Evolutionary conservation across 2,888 invertebrate species (phyloP).

Genomic region (Heliconius sara): DNA sequence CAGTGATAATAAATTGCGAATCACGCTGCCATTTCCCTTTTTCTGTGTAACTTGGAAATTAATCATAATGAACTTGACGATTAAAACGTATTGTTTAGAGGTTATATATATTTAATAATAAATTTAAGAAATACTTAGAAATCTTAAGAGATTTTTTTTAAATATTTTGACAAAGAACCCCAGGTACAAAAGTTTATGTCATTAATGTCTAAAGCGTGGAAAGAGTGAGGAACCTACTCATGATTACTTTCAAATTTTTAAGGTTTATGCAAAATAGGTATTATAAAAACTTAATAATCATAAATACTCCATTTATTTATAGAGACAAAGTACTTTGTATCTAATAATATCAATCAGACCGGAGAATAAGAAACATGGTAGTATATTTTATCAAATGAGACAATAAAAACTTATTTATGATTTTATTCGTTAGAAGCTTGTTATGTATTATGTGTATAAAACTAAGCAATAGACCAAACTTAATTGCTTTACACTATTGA

Average conservation of each 20-base stretch:
- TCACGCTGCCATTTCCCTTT: slow-evolving; percentile 21
- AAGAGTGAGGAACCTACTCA: too few relatives aligned
- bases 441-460: not conserved
- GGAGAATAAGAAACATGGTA: not conserved
- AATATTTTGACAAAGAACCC: too few relatives aligned
- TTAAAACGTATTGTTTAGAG: not conserved
- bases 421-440: not conserved
- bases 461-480: not conserved
- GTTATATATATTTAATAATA: not conserved
- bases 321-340: too few relatives aligned
- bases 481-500: slow-evolving; percentile 10
- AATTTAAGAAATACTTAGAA: not conserved
- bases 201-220: too few relatives aligned
- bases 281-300: too few relatives aligned
- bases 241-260: too few relatives aligned
- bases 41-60: slow-evolving; percentile 11
- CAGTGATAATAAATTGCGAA: slow-evolving; percentile 33
- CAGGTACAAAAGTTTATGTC: too few relatives aligned
- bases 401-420: not conserved
- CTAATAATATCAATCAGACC: too few relatives aligned
- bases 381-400: not conserved
- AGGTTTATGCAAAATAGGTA: too few relatives aligned
- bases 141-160: too few relatives aligned
- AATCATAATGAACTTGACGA: slow-evolving; percentile 2
- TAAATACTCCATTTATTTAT: too few relatives aligned